Evolutionary conservation across 2,888 invertebrate species (phyloP), one percentile per base, ranked within the genome.

Genomic region (Ophonus ardosiacus): DNA sequence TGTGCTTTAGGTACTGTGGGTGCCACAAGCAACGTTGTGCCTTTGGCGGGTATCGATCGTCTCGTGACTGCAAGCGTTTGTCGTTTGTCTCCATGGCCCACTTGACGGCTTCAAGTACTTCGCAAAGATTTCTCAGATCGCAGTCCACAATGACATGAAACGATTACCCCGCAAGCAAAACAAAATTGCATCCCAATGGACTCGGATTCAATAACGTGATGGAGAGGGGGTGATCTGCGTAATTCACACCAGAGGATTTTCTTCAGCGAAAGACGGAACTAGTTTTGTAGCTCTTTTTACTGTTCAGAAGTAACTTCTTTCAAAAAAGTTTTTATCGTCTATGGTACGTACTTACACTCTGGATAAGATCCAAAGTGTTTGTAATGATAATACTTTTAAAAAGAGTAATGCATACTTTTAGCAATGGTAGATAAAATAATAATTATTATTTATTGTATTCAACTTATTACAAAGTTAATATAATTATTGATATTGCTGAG

Each of bases 21-120:
- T 57, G 21, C 56, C 15, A 38, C 63, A 24, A 24, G 68, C 31
- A 24, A 7, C 59, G 21, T 79, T 59, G 79, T 79, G 79, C 57
- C 61, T 61, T 79, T 79, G 79, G 79, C 79, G 59, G 57, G 18
- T 79, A 79, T 79, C 79, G 79, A 79, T 79, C 59, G 31, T 68
- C 71, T 71, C 31, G 21, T 65, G 82, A 65, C 65, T 17, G 51
- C 61, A 17, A 24, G 38, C 81, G 81, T 43, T 81, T 68, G 81
- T 81, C 81, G 81, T 57, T 43, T 82, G 80, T 63, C 31, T 65
- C 65, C 71, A 74, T 18, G 51, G 71, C 43, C 71, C 71, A 40
- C 71, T 74, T 74, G 71, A 43, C 68, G 68, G 40, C 68, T 68
- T 68, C 68, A 68, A 74, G 71, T 18, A 74, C 71, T 74, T 74